Evolutionary conservation across 92 coral and sea anemone genomes (phyloP), one percentile per base, ranked within the genome.

Genomic region (Zoanthus solanderi): DNA sequence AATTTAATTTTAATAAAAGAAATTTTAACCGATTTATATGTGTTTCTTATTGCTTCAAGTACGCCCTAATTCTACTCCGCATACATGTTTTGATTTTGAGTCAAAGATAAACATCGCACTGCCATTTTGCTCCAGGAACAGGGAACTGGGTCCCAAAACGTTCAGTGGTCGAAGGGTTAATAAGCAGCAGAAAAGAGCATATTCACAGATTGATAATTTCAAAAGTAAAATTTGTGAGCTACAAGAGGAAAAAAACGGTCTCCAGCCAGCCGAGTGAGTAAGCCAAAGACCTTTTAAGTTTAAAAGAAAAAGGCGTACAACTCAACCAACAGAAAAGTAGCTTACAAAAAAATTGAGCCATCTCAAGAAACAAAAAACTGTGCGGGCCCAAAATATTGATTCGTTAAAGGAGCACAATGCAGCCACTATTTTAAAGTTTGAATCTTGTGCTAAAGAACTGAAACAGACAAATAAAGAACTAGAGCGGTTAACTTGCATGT

Each of bases 351-450:
- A 37, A 23, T 2, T 37, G 42, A 37, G 3, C 4, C 4, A 2
- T 37, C 42, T 37, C 4, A 37, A 37, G 42, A 37, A 2, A 37
- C 42, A 34, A 0, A 34, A 3, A 23, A 23, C 23, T 34, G 42
- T 3, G 3, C 42, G 4, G 4, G 42, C 42, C 42, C 42, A 37
- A 37, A 4, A 37, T 2, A 37, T 37, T 37, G 42, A 37, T 37
- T 37, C 42, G 42, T 15, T 83, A 68, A 83, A 83, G 87, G 63
- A 66, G 30, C 87, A 83, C 53, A 83, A 83, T 83, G 87, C 78
- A 34, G 87, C 87, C 78, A 83, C 71, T 77, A 83, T 68, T 50
- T 83, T 83, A 69, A 83, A 83, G 75, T 77, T 83, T 83, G 66
- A 83, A 23, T 23, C 23, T 23, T 23, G 23, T 23, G 3, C 42